A percentile compares a stretch with the other conserved stretches of the same genome.
Evolutionary conservation across 2,797 vertebrate genomes (phyloP).

Genomic region (Phrynocephalus vlangalii): DNA sequence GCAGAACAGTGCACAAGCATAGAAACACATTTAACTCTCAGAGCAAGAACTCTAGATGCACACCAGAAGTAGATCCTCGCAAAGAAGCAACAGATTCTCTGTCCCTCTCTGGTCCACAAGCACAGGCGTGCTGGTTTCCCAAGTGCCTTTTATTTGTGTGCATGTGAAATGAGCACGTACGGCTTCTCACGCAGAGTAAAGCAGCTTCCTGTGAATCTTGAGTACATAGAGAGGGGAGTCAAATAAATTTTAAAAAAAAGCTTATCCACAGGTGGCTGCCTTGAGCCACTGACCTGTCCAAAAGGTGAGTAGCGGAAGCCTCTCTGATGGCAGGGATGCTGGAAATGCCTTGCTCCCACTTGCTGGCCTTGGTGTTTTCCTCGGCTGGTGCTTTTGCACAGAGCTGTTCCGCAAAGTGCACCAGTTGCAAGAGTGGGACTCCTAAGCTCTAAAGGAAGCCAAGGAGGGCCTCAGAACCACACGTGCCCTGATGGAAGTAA

Average conservation of each 20-base stretch:
- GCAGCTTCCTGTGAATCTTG: too few species aligned
- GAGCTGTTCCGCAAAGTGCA: not conserved
- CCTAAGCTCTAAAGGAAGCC: not conserved
- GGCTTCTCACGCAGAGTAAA: not conserved
- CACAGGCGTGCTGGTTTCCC: not conserved
- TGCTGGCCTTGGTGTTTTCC: rapidly evolving
- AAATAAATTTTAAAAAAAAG: not conserved
- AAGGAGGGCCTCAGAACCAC: rapidly evolving
- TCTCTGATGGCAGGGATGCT: too few species aligned
- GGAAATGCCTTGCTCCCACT: not conserved
- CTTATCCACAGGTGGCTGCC: not conserved
- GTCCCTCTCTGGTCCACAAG: not conserved
- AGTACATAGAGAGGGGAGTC: not conserved
- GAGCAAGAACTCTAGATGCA: not conserved
- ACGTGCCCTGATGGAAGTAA: rapidly evolving
- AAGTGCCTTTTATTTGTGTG: not conserved
- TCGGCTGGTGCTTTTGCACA: not conserved
- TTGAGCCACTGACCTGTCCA: not conserved
- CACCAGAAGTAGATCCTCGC: not conserved
- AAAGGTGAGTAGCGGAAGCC: too few species aligned
- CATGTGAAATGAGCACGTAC: not conserved
- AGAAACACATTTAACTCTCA: not conserved
- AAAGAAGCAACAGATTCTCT: not conserved
- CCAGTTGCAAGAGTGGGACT: not conserved
- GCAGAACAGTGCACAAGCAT: not conserved